Conservation (phyloP, 1,140 invertebrate species). For the Scylla paramamosain region DNA sequence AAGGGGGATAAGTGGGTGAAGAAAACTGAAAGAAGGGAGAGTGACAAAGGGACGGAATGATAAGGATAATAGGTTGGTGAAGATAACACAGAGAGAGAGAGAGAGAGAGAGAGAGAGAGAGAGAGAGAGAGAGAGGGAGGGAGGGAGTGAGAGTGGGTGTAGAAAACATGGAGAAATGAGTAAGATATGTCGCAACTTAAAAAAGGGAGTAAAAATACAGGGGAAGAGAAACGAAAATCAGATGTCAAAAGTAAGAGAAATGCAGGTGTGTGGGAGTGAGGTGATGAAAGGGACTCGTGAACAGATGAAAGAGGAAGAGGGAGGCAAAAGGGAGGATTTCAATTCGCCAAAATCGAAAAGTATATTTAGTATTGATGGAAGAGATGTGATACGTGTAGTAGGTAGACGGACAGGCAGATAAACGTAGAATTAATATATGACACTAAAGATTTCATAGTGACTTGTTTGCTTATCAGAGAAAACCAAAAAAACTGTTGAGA, state of each 20-base stretch:
- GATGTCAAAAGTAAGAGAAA: too few relatives aligned
- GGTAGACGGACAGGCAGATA: too few relatives aligned
- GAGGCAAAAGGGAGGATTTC: too few relatives aligned
- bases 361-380: too few relatives aligned
- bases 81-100: constrained; percentile 64
- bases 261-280: too few relatives aligned
- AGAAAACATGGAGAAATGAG: neutral
- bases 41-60: neutral
- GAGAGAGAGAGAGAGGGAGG: neutral
- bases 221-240: neutral
- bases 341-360: too few relatives aligned
- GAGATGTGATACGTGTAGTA: too few relatives aligned
- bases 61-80: neutral
- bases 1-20: neutral
- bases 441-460: too few relatives aligned
- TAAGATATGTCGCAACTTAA: neutral
- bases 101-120: constrained; percentile 73
- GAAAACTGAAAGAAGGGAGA: neutral
- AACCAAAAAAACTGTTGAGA: too few relatives aligned
- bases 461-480: too few relatives aligned
- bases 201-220: neutral
- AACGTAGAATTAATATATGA: too few relatives aligned
- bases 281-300: neutral
- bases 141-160: neutral
- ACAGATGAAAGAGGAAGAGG: neutral